Conservation (phyloP, 2,113 vertebrate genomes). For the Leucosticte australis region DNA sequence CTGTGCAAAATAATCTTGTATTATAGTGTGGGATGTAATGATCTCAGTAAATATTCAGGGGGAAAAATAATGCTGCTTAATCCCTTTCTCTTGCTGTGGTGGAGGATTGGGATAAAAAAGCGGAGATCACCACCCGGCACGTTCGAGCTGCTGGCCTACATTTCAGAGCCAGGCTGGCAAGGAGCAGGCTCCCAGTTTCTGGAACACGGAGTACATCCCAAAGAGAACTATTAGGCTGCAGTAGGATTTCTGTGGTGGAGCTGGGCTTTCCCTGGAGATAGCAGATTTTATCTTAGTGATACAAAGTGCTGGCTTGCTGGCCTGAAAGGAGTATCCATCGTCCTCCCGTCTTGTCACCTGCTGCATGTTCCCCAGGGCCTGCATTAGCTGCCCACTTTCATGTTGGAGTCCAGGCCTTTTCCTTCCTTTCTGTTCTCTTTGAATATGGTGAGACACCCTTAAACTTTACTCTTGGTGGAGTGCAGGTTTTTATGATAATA, state of each 20-base stretch:
- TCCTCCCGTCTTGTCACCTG: neutral
- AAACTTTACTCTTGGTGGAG: neutral
- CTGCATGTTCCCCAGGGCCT: neutral
- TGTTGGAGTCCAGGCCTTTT: neutral
- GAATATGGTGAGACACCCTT: neutral
- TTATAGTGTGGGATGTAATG: neutral
- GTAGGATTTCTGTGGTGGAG: neutral
- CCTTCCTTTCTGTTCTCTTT: neutral
- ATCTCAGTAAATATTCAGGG: neutral
- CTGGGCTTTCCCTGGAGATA: neutral
- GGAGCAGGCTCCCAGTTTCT: neutral
- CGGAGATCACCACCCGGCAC: rapidly evolving
- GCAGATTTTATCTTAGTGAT: neutral
- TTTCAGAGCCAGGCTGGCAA: neutral
- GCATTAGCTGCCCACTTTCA: neutral
- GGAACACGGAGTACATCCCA: neutral
- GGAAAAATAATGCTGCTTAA: neutral
- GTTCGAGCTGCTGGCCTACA: neutral
- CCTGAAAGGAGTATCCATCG: neutral
- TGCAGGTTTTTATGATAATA: neutral
- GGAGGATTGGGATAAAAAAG: neutral
- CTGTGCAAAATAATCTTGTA: neutral
- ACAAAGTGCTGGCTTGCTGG: neutral
- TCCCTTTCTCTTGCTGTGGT: neutral
- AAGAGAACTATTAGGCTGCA: neutral